Conservation (phyloP, 2,888 invertebrate species). For the Melanchra persicariae region DNA sequence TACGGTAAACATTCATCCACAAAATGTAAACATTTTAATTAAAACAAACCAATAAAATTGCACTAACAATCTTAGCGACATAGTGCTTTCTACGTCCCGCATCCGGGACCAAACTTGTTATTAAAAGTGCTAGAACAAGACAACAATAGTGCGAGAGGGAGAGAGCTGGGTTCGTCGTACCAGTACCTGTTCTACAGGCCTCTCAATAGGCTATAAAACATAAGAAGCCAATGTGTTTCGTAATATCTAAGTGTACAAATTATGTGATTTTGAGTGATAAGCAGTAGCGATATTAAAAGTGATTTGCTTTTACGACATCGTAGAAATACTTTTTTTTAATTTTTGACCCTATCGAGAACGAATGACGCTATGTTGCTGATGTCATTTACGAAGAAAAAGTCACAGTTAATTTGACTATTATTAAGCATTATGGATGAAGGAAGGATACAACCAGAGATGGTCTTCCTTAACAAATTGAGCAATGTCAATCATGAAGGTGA, state of each 20-base stretch:
- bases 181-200: slow-evolving; percentile 78
- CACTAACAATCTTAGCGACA: slow-evolving; percentile 48
- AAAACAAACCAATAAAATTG: slow-evolving; percentile 36
- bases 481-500: too few relatives aligned
- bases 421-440: too few relatives aligned
- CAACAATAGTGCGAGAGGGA: slow-evolving; percentile 72
- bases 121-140: slow-evolving; percentile 69
- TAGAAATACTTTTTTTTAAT: too few relatives aligned
- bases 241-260: slow-evolving; percentile 75
- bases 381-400: too few relatives aligned
- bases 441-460: too few relatives aligned
- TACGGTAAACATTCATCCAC: neutral
- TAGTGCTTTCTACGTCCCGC: slow-evolving; percentile 60
- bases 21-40: slow-evolving; percentile 33
- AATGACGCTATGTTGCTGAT: too few relatives aligned
- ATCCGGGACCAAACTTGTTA: slow-evolving; percentile 70
- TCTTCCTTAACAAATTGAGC: too few relatives aligned
- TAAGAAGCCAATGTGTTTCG: slow-evolving; percentile 78
- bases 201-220: slow-evolving; percentile 81
- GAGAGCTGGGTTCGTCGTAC: slow-evolving; percentile 76
- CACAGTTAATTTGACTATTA: too few relatives aligned
- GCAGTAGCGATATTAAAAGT: slow-evolving; percentile 45
- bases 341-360: too few relatives aligned
- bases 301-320: too few relatives aligned
- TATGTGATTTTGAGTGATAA: slow-evolving; percentile 50